Conservation (phyloP, 2,797 vertebrate species). For the Scolopax bukidnonensis region DNA sequence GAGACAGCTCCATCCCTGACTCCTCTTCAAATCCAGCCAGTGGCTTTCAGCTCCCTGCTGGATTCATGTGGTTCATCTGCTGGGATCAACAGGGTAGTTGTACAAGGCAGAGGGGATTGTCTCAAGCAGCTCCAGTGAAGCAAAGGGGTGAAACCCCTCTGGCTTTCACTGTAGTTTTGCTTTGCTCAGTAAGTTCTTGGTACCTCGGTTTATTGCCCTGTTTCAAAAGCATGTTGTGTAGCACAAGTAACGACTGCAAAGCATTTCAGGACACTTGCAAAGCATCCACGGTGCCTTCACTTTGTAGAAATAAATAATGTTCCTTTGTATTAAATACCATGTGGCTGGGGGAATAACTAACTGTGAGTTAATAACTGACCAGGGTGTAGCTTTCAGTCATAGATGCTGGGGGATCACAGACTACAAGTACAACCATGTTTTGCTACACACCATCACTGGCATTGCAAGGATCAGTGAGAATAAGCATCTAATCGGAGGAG, state of each 20-base stretch:
- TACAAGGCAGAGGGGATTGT: neutral
- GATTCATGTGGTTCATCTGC: neutral
- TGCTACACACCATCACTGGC: neutral
- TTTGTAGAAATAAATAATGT: neutral
- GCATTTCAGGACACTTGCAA: neutral
- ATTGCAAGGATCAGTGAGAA: neutral
- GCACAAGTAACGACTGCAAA: neutral
- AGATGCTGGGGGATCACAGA: neutral
- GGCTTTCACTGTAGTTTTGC: neutral
- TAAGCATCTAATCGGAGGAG: neutral
- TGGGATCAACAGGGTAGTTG: neutral
- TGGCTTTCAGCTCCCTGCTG: neutral
- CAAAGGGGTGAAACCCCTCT: neutral
- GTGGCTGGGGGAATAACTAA: neutral
- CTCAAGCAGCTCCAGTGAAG: neutral
- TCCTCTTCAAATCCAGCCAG: neutral
- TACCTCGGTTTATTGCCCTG: neutral
- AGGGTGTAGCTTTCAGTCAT: neutral
- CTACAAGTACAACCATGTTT: neutral
- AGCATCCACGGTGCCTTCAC: neutral
- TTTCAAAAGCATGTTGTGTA: neutral
- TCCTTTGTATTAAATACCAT: neutral
- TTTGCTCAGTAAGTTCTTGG: neutral
- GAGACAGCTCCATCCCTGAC: neutral
- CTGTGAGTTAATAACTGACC: neutral